A percentile compares a stretch with the other conserved stretches of the same genome.
phyloP scores from a whole-genome alignment of 2,888 invertebrate genomes.

The Caenorhabditis sp. region DNA sequence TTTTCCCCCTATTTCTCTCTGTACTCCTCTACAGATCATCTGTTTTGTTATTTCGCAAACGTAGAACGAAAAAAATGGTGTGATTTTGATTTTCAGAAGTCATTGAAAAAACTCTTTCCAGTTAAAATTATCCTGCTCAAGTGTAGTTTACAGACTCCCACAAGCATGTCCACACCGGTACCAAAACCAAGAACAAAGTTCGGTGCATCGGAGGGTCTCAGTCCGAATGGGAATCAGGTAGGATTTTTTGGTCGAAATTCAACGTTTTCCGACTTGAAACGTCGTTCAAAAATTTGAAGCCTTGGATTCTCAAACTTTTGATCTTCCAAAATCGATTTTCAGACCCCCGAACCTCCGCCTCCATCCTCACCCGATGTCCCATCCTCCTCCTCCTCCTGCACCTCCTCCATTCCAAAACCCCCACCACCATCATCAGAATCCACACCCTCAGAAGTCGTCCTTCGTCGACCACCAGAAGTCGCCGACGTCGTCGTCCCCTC shows the following conservation, averaged over 20 bases:
- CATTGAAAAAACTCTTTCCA: too few relatives aligned
- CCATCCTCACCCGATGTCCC: background rate
- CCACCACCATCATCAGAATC: background rate
- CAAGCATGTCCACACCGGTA: slow-evolving; percentile 45
- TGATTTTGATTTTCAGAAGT: too few relatives aligned
- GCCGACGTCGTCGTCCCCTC: background rate
- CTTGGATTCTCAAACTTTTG: background rate
- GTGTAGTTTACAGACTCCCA: background rate
- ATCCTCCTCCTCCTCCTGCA: background rate
- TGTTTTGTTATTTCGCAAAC: too few relatives aligned
- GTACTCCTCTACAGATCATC: background rate
- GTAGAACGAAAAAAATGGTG: too few relatives aligned
- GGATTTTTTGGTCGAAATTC: background rate
- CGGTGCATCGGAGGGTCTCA: background rate
- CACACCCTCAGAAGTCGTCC: background rate
- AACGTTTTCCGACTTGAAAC: too few relatives aligned
- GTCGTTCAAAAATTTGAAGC: too few relatives aligned
- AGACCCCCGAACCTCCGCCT: slow-evolving; percentile 6
- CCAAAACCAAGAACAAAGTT: slow-evolving; percentile 64
- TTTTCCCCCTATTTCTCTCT: background rate
- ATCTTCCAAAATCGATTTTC: background rate
- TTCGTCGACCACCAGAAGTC: slow-evolving; percentile 4
- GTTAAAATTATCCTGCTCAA: too few relatives aligned
- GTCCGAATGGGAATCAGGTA: slow-evolving; percentile 2
- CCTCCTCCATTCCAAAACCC: background rate